Evolutionary conservation across 2,888 invertebrate species (phyloP).

Genomic region (Ceriagrion tenellum): DNA sequence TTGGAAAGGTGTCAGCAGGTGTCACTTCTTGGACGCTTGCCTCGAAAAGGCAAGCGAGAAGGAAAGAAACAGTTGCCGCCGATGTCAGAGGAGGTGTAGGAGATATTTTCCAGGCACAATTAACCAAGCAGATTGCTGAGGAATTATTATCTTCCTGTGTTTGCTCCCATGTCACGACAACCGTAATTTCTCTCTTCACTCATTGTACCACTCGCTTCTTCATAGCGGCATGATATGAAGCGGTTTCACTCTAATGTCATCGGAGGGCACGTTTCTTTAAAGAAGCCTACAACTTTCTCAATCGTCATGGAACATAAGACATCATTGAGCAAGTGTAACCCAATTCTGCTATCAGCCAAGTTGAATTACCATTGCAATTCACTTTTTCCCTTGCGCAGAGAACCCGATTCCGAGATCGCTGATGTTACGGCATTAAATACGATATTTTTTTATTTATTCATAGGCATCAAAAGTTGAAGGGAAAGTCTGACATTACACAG

Average conservation of each 20-base stretch:
- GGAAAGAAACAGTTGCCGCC: neutral
- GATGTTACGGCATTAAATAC: no score
- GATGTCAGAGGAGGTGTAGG: neutral
- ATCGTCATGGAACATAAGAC: neutral
- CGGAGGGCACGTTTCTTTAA: neutral
- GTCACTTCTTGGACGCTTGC: neutral
- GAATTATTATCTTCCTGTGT: neutral
- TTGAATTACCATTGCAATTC: no score
- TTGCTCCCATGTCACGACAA: neutral
- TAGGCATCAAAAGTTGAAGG: no score
- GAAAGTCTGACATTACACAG: no score
- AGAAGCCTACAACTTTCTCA: neutral
- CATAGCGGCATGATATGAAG: neutral
- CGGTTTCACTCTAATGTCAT: neutral
- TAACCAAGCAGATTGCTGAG: neutral
- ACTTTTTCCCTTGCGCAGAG: no score
- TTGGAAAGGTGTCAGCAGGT: neutral
- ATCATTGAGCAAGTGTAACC: neutral
- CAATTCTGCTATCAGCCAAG: neutral
- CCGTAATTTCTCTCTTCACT: neutral
- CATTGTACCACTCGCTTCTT: neutral
- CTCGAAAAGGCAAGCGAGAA: neutral
- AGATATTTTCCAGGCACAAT: neutral
- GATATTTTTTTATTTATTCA: no score
- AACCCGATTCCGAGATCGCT: no score